Base-by-base conservation (phyloP, 2,113 vertebrate genomes). In the Poeciliopsis prolifica region DNA sequence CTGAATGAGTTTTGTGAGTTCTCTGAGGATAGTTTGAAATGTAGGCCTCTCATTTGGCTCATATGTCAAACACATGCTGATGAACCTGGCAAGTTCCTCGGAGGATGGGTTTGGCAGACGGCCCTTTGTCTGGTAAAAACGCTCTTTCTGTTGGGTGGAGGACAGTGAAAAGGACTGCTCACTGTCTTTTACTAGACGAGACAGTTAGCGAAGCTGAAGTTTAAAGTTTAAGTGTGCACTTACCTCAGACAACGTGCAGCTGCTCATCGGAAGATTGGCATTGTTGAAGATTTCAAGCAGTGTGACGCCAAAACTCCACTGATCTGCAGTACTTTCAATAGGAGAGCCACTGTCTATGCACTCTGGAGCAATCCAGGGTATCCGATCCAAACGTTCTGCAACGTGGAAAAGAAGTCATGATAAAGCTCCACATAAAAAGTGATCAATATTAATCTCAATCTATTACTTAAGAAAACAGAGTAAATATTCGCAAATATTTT, bases 321-420 rank as follows among this genome's bases (percentile, higher is more conserved):
- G 96, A 85, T 99, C 98, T 0, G 95, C 94, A 0, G 95, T 92
- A 0, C 86, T 89, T 48, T 92, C 91, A 10, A 95, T 91, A 63
- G 68, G 89, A 3, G 83, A 61, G 0, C 87, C 85, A 0, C 91
- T 91, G 0, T 93, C 83, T 2, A 98, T 70, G 13, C 96, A 97
- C 61, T 99, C 98, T 0, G 98, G 98, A 1, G 98, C 96, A 0
- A 96, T 96, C 97, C 97, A 99, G 0, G 98, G 98, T 30, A 98
- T 97, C 0, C 96, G 92, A 4, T 98, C 97, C 44, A 97, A 94
- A 0, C 96, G 95, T 73, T 99, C 98, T 99, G 78, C 0, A 62
- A 30, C 11, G 12, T 8, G 70, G 51, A 58, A 62, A 9, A 0
- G 10, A 2, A 6, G 60, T 7, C 70, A 63, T 17, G 1, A 63